Evolutionary conservation across 2,888 invertebrate species (phyloP).

Genomic region (Agrochola circellaris): DNA sequence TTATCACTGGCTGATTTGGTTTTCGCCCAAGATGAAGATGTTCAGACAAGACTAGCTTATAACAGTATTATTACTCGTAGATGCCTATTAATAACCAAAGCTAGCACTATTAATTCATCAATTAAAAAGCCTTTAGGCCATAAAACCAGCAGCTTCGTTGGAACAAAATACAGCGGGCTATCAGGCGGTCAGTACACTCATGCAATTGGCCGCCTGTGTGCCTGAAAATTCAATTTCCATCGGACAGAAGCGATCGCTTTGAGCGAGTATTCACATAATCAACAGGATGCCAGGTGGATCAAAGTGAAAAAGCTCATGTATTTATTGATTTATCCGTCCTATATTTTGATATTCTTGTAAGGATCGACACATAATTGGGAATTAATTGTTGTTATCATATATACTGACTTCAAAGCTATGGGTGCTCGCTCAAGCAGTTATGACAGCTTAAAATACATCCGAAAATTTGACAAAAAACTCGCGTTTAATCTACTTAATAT

Average conservation of each 20-base stretch:
- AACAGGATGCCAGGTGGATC: slow-evolving; percentile 19
- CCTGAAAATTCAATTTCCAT: slow-evolving; percentile 54
- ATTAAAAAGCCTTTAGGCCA: slow-evolving; percentile 1
- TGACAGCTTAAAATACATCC: not conserved
- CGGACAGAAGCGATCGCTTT: slow-evolving; percentile 55
- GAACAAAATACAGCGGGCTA: slow-evolving; percentile 15
- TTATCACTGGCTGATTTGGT: not conserved
- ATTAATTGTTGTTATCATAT: not conserved
- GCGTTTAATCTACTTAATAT: too few species aligned
- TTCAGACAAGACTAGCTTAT: not conserved
- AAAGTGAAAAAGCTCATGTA: slow-evolving; percentile 2
- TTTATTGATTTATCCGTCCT: not conserved
- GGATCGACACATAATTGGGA: not conserved
- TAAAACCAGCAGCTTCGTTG: slow-evolving; percentile 1
- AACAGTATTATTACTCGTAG: not conserved
- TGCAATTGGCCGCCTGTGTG: slow-evolving; percentile 27
- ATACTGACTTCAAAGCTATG: not conserved
- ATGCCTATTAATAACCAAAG: not conserved
- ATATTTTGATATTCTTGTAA: not conserved
- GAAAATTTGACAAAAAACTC: not conserved
- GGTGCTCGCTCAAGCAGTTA: too few species aligned
- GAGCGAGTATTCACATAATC: slow-evolving; percentile 49
- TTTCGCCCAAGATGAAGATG: not conserved
- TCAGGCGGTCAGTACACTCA: not conserved
- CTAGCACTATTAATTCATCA: not conserved